Evolutionary conservation across 2,113 vertebrate species (phyloP).

Genomic region (Glaucidium brasilianum): DNA sequence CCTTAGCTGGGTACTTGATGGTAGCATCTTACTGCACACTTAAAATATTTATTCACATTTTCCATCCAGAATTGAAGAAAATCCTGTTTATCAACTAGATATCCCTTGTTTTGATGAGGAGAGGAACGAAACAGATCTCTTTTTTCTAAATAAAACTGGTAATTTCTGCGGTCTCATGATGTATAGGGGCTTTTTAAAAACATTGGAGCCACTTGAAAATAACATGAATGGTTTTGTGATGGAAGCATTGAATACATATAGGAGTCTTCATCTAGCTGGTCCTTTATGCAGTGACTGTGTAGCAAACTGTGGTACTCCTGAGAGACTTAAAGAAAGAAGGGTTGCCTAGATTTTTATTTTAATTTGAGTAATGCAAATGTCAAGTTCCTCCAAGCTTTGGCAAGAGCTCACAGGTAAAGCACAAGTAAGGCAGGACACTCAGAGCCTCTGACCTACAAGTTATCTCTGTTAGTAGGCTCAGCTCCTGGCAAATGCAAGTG

Average conservation of each 20-base stretch:
- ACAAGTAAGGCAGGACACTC: not conserved
- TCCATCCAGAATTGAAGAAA: not conserved
- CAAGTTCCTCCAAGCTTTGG: not conserved
- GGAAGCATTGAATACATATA: not conserved
- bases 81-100: not conserved
- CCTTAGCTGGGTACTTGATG: not conserved
- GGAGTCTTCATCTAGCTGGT: not conserved
- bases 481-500: not conserved
- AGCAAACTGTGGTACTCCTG: not conserved
- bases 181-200: not conserved
- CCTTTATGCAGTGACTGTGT: not conserved
- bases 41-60: not conserved
- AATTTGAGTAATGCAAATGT: not conserved
- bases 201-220: not conserved
- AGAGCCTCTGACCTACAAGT: not conserved
- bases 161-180: not conserved
- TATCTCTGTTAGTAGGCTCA: not conserved
- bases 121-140: not conserved
- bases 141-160: not conserved
- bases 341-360: not conserved
- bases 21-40: not conserved
- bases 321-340: not conserved
- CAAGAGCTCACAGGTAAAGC: not conserved
- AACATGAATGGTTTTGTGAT: not conserved
- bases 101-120: not conserved